Conservation (phyloP, 2,113 vertebrate species). For the Mustelus asterias region DNA sequence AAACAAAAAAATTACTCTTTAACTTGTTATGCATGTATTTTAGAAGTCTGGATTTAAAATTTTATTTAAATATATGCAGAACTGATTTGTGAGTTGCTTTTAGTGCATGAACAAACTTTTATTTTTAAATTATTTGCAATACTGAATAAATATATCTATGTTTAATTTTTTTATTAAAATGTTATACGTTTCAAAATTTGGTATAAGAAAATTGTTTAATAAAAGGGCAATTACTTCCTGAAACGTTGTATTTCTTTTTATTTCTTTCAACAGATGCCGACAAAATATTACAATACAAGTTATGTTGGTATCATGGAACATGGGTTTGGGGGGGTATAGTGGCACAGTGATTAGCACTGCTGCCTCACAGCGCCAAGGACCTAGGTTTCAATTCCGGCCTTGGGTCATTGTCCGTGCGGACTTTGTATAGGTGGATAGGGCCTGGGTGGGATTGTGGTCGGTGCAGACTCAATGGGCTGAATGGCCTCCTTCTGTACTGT, state of each 20-base stretch:
- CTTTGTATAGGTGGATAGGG: too few species aligned
- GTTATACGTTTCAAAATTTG: conserved; percentile 33
- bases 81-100: conserved; percentile 28
- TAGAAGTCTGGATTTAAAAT: not conserved
- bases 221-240: conserved; percentile 15
- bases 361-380: too few species aligned
- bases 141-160: conserved; percentile 13
- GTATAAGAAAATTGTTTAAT: conserved; percentile 35
- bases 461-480: too few species aligned
- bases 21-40: conserved; percentile 24
- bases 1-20: conserved; percentile 20
- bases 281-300: not conserved
- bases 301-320: not conserved
- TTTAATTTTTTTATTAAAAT: conserved; percentile 34
- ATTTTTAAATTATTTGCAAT: conserved; percentile 32
- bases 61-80: conserved; percentile 22
- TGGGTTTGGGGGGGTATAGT: too few species aligned
- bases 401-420: too few species aligned
- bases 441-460: too few species aligned
- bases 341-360: too few species aligned
- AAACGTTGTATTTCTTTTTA: conserved; percentile 7
- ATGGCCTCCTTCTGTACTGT: too few species aligned
- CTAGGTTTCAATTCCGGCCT: too few species aligned
- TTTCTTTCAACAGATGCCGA: not conserved
- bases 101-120: conserved; percentile 34